Percentiles rank a stretch among this genome's conserved stretches.
phyloP scores from a whole-genome alignment of 2,113 vertebrate genomes.

The Amphiprion percula region DNA sequence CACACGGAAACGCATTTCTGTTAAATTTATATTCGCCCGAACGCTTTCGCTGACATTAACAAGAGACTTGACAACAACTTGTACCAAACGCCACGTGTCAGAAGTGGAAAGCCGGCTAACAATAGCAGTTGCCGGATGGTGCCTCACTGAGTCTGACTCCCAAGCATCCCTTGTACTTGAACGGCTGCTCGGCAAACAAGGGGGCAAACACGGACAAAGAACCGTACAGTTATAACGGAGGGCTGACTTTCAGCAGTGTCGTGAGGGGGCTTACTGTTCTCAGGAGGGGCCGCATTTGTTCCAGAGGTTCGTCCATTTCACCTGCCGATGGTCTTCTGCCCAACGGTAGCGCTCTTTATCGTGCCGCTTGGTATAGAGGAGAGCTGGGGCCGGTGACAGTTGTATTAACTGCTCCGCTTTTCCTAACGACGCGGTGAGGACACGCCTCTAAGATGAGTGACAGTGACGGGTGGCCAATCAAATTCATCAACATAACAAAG shows the following conservation, averaged over 20 bases:
- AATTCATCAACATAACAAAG: background rate
- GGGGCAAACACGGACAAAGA: constrained; percentile 60
- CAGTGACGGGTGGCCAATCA: constrained; percentile 55
- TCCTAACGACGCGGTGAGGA: constrained; percentile 15
- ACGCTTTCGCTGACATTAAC: background rate
- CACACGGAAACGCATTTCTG: background rate
- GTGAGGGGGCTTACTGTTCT: constrained; percentile 73
- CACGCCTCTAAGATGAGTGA: constrained; percentile 64
- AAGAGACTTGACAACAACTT: constrained; percentile 12
- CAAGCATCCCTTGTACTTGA: constrained; percentile 68
- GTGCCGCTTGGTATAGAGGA: constrained; percentile 19
- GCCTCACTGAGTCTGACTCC: constrained; percentile 51
- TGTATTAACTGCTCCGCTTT: constrained; percentile 35
- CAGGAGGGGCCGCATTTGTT: constrained; percentile 79
- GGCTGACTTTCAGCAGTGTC: background rate
- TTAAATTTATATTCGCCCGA: background rate
- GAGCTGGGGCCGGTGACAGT: constrained; percentile 49
- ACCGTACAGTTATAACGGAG: background rate
- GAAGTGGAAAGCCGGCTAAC: constrained; percentile 74
- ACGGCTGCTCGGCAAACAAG: constrained; percentile 42
- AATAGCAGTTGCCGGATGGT: constrained; percentile 68
- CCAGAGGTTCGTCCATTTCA: constrained; percentile 73
- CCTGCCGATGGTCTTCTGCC: constrained; percentile 5
- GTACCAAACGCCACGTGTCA: constrained; percentile 56
- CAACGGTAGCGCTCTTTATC: constrained; percentile 1